Evolutionary conservation across 2,797 vertebrate genomes (phyloP).

Genomic region (Podargus strigoides): DNA sequence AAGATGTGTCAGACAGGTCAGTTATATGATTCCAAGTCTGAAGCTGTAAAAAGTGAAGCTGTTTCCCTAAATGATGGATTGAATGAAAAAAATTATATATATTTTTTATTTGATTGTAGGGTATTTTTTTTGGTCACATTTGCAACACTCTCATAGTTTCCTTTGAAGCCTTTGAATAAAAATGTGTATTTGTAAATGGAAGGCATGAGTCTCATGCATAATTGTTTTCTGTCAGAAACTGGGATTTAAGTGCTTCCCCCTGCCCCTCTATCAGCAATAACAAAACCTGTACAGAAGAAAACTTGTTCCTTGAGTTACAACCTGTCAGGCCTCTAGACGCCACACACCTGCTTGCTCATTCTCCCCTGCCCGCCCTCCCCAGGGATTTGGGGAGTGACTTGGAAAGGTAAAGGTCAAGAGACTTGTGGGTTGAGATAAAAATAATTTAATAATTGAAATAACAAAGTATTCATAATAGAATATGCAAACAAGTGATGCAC

Average conservation of each 20-base stretch:
- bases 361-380: too few relatives aligned
- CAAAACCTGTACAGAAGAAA: background rate
- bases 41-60: background rate
- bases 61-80: background rate
- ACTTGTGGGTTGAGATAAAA: too few relatives aligned
- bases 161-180: background rate
- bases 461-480: too few relatives aligned
- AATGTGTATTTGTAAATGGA: background rate
- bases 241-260: background rate
- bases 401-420: too few relatives aligned
- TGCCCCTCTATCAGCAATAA: background rate
- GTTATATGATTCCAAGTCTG: background rate
- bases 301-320: background rate
- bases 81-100: too few relatives aligned
- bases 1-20: background rate
- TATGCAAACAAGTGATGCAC: too few relatives aligned
- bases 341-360: too few relatives aligned
- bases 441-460: too few relatives aligned
- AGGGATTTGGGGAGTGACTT: too few relatives aligned
- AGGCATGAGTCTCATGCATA: background rate
- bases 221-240: background rate
- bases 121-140: background rate
- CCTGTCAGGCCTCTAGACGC: too few relatives aligned
- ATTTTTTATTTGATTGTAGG: background rate
- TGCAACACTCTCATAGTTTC: background rate